These are phyloP conservation scores for Muschampia plurimacula DNA, from an alignment of 2,888 invertebrate genomes.

Conservation along the genomic window DNA sequence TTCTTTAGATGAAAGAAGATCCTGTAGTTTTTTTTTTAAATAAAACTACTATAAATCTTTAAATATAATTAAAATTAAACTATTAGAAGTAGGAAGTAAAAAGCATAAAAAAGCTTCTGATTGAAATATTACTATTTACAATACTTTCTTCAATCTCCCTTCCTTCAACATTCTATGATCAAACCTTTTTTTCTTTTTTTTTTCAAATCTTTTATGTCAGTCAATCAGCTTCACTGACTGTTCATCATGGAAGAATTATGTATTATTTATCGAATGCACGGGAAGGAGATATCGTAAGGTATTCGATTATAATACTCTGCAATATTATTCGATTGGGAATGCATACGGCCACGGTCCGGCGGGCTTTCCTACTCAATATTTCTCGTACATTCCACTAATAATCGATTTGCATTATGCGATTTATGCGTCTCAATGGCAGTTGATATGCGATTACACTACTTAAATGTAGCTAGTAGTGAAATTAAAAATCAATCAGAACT, in stretches of 20 bases:
- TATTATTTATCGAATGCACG: background rate
- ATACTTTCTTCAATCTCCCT: too few species aligned
- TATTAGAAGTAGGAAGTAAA: too few species aligned
- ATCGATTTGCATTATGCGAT: constrained; percentile 23
- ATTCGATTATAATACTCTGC: constrained; percentile 4
- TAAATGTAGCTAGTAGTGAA: background rate
- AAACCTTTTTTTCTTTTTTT: too few species aligned
- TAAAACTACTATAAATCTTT: too few species aligned
- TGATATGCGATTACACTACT: background rate
- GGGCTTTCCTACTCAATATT: constrained; percentile 30
- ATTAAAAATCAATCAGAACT: too few species aligned
- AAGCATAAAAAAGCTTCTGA: too few species aligned
- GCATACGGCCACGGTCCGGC: constrained; percentile 17
- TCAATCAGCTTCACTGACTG: background rate
- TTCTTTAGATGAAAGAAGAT: too few species aligned
- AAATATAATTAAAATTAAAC: too few species aligned
- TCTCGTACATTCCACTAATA: constrained; percentile 33
- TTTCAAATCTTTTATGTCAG: background rate
- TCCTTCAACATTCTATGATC: too few species aligned
- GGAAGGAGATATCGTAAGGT: background rate
- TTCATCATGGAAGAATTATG: background rate
- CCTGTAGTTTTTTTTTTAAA: too few species aligned
- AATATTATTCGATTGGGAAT: constrained; percentile 20
- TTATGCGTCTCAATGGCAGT: constrained; percentile 13
- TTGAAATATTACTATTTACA: too few species aligned